phyloP scores from a whole-genome alignment of 92 coral and sea anemone species.

The Virgularia gustaviana region DNA sequence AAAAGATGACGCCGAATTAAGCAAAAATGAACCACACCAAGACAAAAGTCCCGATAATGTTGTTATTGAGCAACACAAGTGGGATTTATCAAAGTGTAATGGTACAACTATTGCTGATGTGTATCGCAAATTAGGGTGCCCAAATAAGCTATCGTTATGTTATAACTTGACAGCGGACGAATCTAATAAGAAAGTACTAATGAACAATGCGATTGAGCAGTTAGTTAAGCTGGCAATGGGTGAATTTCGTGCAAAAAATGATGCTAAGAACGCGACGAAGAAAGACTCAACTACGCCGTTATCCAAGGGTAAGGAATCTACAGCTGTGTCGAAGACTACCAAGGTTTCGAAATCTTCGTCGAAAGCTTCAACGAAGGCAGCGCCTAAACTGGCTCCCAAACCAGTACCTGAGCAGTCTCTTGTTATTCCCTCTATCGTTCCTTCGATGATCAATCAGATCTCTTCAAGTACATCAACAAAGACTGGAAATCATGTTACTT shows the following conservation, averaged over 20 bases:
- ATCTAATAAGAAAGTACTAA: slow-evolving; percentile 41
- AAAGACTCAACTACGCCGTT: slow-evolving; percentile 25
- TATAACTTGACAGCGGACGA: slow-evolving; percentile 64
- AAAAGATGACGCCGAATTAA: neutral
- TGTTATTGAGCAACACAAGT: slow-evolving; percentile 31
- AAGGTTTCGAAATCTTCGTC: slow-evolving; percentile 38
- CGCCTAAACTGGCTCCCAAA: slow-evolving; percentile 63
- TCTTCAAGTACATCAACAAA: slow-evolving; percentile 4
- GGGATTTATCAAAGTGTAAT: slow-evolving; percentile 70
- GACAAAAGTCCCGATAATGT: slow-evolving; percentile 7
- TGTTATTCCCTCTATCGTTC: slow-evolving; percentile 24
- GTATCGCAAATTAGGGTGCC: slow-evolving; percentile 73
- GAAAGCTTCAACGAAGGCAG: slow-evolving; percentile 33
- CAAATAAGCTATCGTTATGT: slow-evolving; percentile 72
- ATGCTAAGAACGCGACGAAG: slow-evolving; percentile 37
- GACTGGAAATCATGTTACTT: slow-evolving; percentile 39
- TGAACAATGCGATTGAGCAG: slow-evolving; percentile 64
- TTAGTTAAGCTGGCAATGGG: slow-evolving; percentile 69
- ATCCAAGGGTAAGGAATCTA: slow-evolving; percentile 16
- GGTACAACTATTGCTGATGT: slow-evolving; percentile 79
- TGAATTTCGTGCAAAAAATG: slow-evolving; percentile 48
- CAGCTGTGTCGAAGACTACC: slow-evolving; percentile 22
- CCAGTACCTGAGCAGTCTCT: slow-evolving; percentile 30
- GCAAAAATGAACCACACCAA: neutral
- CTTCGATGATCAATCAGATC: slow-evolving; percentile 35